A percentile compares a stretch with the other conserved stretches of the same genome.
Evolutionary conservation across 2,797 vertebrate species (phyloP).

Genomic region (Smutsia gigantea): DNA sequence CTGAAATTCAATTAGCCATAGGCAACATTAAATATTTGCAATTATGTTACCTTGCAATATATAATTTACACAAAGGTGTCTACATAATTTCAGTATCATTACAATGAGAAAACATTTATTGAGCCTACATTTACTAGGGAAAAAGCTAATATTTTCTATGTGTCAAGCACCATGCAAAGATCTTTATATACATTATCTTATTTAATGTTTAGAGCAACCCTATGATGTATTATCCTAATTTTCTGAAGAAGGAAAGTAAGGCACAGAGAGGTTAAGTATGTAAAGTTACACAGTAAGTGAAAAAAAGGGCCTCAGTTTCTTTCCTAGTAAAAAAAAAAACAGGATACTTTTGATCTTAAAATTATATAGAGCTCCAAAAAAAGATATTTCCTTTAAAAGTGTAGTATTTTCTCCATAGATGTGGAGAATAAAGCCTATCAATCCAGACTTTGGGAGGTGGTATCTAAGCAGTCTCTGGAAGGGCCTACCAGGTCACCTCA

Average conservation of each 20-base stretch:
- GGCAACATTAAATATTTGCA: background rate
- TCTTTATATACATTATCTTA: background rate
- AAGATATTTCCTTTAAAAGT: background rate
- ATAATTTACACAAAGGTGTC: background rate
- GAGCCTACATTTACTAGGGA: background rate
- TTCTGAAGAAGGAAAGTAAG: constrained; percentile 17
- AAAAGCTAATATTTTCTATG: background rate
- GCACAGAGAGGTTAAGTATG: background rate
- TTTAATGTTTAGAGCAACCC: background rate
- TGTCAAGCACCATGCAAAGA: background rate
- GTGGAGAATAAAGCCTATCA: background rate
- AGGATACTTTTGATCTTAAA: background rate
- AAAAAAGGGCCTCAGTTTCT: background rate
- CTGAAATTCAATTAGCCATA: background rate
- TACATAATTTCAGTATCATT: background rate
- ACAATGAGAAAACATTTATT: background rate
- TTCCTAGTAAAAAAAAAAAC: background rate
- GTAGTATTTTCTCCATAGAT: background rate
- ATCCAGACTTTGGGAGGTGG: background rate
- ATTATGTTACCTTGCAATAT: background rate
- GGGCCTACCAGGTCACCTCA: background rate
- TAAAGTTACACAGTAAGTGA: background rate
- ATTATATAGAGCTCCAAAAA: background rate
- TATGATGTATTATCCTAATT: background rate
- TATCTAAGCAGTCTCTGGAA: background rate